Percentiles rank a stretch among this genome's conserved stretches.
Conservation (phyloP, 2,113 vertebrate genomes). For the Pelmatolapia mariae region DNA sequence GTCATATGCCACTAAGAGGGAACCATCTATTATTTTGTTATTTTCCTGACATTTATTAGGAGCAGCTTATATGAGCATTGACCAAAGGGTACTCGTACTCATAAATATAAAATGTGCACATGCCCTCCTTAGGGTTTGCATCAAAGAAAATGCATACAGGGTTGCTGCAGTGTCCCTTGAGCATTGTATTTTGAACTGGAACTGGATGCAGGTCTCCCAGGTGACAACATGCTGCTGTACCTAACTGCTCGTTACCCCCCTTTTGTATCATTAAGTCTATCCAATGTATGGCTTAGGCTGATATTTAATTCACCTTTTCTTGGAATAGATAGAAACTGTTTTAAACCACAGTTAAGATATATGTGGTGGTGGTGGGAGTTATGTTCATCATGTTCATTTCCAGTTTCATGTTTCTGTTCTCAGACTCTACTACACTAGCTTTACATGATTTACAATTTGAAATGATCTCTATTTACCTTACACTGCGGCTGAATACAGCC, state of each 20-base stretch:
- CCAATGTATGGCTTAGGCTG: background rate
- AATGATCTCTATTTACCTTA: background rate
- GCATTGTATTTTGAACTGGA: background rate
- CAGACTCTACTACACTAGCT: background rate
- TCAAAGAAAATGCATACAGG: background rate
- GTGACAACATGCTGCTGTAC: background rate
- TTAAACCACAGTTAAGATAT: background rate
- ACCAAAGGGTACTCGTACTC: background rate
- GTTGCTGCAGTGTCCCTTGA: background rate
- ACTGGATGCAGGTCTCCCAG: background rate
- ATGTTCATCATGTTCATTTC: background rate
- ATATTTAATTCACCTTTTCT: background rate
- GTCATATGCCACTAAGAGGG: background rate
- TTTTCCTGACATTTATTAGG: background rate
- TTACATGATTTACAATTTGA: background rate
- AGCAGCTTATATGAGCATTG: background rate
- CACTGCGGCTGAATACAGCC: too few relatives aligned
- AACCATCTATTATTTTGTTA: background rate
- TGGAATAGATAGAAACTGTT: background rate
- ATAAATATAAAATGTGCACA: background rate
- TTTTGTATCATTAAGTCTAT: background rate
- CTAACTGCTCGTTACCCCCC: background rate
- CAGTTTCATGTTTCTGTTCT: background rate
- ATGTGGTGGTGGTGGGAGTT: background rate
- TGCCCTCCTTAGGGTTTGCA: background rate